Percentiles rank a stretch among this genome's conserved stretches.
Evolutionary conservation across 2,888 invertebrate genomes (phyloP).

Genomic region (Dryomyza anilis): DNA sequence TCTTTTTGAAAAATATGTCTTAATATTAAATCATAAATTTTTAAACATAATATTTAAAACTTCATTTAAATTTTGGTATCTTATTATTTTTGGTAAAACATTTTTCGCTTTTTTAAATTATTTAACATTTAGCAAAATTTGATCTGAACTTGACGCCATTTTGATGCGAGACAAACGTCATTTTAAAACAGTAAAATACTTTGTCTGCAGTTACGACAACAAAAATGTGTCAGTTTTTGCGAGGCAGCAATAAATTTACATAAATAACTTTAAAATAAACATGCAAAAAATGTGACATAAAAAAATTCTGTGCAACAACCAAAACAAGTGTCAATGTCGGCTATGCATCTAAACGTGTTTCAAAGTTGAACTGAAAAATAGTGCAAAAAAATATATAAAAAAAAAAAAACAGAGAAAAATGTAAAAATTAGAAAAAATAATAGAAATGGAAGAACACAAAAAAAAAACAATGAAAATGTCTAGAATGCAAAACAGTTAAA

Average conservation of each 20-base stretch:
- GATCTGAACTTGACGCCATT: not conserved
- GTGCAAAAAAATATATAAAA: too few relatives aligned
- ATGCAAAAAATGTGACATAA: not conserved
- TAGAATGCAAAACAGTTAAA: too few relatives aligned
- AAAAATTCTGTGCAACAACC: not conserved
- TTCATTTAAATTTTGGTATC: too few relatives aligned
- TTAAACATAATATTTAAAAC: too few relatives aligned
- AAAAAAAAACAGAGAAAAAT: too few relatives aligned
- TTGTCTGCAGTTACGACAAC: not conserved
- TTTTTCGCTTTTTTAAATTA: not conserved
- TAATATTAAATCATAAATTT: not conserved
- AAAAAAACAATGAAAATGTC: too few relatives aligned
- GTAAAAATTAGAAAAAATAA: too few relatives aligned
- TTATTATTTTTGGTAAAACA: not conserved
- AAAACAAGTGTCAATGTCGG: conserved; percentile 20
- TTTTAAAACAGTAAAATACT: not conserved
- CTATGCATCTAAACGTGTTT: too few relatives aligned
- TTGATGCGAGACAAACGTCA: too few relatives aligned
- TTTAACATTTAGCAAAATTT: not conserved
- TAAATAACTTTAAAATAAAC: not conserved
- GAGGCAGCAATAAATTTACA: not conserved
- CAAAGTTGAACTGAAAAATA: too few relatives aligned
- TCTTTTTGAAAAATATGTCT: not conserved
- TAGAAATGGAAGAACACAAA: too few relatives aligned
- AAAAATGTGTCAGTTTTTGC: not conserved